Evolutionary conservation across 1,140 invertebrate species (phyloP).

Genomic region (Rhopalosiphum padi): DNA sequence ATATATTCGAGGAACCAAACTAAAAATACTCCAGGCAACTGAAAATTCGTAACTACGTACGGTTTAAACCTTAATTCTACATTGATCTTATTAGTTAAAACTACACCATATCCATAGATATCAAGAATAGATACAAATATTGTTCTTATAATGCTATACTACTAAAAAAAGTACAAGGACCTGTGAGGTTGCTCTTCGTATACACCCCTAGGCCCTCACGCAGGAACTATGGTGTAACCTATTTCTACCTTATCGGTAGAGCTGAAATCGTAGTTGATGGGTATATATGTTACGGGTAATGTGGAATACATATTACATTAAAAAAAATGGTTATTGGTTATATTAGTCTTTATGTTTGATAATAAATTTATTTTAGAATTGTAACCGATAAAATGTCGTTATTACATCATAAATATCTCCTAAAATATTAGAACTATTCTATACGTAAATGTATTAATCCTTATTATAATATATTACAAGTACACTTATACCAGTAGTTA

Average conservation of each 20-base stretch:
- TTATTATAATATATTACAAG: background rate
- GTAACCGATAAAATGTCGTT: too few species aligned
- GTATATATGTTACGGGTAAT: too few species aligned
- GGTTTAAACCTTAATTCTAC: background rate
- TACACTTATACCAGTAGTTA: background rate
- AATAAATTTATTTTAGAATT: too few species aligned
- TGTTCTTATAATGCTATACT: background rate
- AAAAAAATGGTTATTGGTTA: too few species aligned
- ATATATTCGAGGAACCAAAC: background rate
- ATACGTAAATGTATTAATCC: background rate
- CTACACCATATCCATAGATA: background rate
- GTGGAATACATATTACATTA: too few species aligned
- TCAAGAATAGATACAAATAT: background rate
- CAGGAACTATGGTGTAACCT: too few species aligned
- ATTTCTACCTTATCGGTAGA: too few species aligned
- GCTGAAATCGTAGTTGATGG: too few species aligned
- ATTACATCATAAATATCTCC: too few species aligned
- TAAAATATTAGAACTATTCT: too few species aligned
- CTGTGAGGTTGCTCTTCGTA: background rate
- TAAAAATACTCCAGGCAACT: background rate
- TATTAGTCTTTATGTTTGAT: too few species aligned
- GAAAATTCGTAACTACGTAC: background rate
- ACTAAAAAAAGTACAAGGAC: background rate
- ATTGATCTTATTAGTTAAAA: background rate
- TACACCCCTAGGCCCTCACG: too few species aligned